Conservation (phyloP, 2,113 vertebrate genomes). For the Tetrax tetrax region DNA sequence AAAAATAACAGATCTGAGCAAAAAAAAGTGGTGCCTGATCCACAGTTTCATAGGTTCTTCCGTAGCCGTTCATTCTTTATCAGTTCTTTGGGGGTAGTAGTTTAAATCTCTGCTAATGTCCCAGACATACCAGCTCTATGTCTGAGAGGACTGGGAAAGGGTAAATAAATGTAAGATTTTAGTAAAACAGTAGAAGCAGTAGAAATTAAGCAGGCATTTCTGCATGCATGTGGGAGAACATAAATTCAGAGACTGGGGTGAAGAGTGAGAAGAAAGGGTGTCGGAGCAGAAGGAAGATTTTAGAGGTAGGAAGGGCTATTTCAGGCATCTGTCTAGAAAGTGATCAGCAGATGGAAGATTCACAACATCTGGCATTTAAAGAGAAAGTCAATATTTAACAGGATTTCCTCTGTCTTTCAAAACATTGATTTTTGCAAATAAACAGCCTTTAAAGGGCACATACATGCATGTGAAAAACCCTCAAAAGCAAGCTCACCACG, state of each 20-base stretch:
- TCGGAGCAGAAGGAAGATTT: background rate
- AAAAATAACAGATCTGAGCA: background rate
- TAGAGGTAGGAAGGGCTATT: background rate
- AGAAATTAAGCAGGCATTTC: background rate
- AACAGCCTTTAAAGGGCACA: background rate
- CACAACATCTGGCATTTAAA: constrained; percentile 57
- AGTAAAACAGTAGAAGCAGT: background rate
- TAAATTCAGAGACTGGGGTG: background rate
- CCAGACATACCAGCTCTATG: background rate
- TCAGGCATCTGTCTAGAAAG: constrained; percentile 19
- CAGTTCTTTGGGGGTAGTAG: background rate
- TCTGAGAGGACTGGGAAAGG: background rate
- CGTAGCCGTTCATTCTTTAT: background rate
- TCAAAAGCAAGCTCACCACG: background rate
- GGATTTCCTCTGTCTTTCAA: constrained; percentile 47
- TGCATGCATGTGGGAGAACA: background rate
- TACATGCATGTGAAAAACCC: background rate
- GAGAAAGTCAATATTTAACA: constrained; percentile 63
- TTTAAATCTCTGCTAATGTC: background rate
- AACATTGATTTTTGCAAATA: constrained; percentile 60
- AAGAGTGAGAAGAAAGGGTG: background rate
- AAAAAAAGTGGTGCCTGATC: background rate
- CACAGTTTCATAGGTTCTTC: background rate
- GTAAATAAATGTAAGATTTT: background rate
- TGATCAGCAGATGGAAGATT: constrained; percentile 40